Evolutionary conservation across 2,888 invertebrate genomes (phyloP).

Genomic region (Dryobotodes eremita): DNA sequence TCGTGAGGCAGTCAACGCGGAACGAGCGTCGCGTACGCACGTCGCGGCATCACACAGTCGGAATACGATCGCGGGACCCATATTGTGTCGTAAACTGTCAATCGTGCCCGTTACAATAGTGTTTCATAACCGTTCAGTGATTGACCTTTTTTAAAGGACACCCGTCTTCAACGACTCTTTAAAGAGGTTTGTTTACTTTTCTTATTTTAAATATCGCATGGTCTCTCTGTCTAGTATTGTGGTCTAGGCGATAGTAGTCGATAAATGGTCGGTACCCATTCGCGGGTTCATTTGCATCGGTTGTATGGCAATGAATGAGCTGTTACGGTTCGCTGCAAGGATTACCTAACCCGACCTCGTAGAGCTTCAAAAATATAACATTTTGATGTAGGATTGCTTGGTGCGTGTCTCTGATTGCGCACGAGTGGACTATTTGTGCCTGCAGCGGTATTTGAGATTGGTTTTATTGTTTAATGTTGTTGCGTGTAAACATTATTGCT

Average conservation of each 20-base stretch:
- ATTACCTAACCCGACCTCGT: constrained; percentile 85
- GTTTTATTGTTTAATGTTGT: constrained; percentile 38
- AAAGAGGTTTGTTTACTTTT: constrained; percentile 83
- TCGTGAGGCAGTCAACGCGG: constrained; percentile 84
- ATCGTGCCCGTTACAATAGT: constrained; percentile 86
- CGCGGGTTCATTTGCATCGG: constrained; percentile 83
- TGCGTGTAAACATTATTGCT: constrained; percentile 40
- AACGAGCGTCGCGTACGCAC: constrained; percentile 86
- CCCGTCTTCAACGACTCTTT: constrained; percentile 77
- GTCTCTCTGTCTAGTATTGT: constrained; percentile 72
- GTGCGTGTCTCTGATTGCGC: constrained; percentile 63
- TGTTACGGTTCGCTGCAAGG: constrained; percentile 83
- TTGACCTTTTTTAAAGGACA: constrained; percentile 82
- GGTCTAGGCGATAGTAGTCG: constrained; percentile 78
- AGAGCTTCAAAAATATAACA: constrained; percentile 60
- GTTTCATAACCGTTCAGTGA: constrained; percentile 83
- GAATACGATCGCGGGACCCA: constrained; percentile 80
- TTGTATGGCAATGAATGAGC: constrained; percentile 84
- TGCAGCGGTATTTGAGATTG: constrained; percentile 33
- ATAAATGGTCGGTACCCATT: constrained; percentile 75
- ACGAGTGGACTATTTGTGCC: constrained; percentile 45
- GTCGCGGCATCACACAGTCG: constrained; percentile 70
- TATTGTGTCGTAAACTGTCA: constrained; percentile 79
- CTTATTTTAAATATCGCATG: constrained; percentile 65
- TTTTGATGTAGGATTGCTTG: constrained; percentile 41